Base-by-base conservation (phyloP, 35 echinoderm and acorn worm genomes). In the Ophiothrix spiculata region DNA sequence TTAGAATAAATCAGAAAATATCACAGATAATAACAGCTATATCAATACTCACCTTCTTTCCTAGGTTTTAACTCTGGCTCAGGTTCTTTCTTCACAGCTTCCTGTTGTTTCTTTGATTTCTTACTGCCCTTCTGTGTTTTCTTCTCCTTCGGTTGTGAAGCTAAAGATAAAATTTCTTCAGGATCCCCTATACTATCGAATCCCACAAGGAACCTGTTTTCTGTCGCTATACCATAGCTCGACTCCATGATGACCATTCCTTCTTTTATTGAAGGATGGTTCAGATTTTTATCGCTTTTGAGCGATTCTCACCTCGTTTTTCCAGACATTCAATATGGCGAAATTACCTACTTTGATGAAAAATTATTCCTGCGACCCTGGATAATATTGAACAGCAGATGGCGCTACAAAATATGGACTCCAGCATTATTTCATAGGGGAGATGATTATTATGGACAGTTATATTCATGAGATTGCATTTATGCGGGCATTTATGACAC, bases 271-370 rank as follows among this genome's bases (percentile, higher is more conserved):
- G 89, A 91, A 99, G 96, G 96, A 99, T 99, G 89, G 60, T 41
- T 45, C 81, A 87, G 95, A 94, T 94, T 91, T 89, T 85, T 81
- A 91, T 86, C 90, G 93, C 88, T 95, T 90, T 92, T 89, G 92
- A 76, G 74, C 79, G 79, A 76, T 64, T 82, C 63, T 79, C 78
- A 87, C 64, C 17, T 28, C 34, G 37, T 77, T 8, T 31, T 37
- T 37, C 49, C 39, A 37, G 77, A 36, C 84, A 86, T 92, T 80
- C 83, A 93, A 93, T 90, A 93, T 93, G 92, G 92, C 92, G 88
- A 80, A 80, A 84, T 84, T 49, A 33, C 35, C 46, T 29, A n/a
- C 33, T 2, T 45, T 49, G 39, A 33, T 32, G 81, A 16, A 64
- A 64, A 37, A 35, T 60, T 19, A 23, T 37, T 21, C 13, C 33